A percentile compares a stretch with the other conserved stretches of the same genome.
These are phyloP conservation scores for Tetragnatha versicolor DNA, from an alignment of 1,140 invertebrate genomes.

Conservation along the genomic window DNA sequence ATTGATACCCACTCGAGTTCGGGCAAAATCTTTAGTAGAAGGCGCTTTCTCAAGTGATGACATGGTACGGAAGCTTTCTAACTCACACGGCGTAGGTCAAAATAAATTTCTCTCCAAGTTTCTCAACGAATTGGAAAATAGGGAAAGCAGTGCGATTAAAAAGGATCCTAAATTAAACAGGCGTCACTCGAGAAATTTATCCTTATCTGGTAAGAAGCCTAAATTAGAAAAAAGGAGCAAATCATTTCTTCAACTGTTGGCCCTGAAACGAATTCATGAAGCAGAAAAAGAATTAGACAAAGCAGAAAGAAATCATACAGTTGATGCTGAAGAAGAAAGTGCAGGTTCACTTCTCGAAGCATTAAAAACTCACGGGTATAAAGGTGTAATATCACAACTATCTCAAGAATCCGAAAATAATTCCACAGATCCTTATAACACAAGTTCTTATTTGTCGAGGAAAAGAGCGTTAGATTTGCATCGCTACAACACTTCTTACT, in stretches of 20 bases:
- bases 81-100: background rate
- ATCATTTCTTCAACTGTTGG: slow-evolving; percentile 42
- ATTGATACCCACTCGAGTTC: too few species aligned
- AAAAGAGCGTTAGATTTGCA: background rate
- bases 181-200: background rate
- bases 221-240: slow-evolving; percentile 7
- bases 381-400: slow-evolving; percentile 56
- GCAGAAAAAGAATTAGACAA: slow-evolving; percentile 44
- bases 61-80: background rate
- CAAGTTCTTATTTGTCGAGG: background rate
- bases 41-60: background rate
- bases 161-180: background rate
- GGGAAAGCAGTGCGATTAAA: background rate
- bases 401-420: slow-evolving; percentile 17
- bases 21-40: background rate
- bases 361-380: slow-evolving; percentile 58
- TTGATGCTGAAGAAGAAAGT: slow-evolving; percentile 37
- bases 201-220: background rate
- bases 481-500: background rate
- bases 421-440: background rate
- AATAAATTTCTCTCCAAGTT: slow-evolving; percentile 14
- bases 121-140: slow-evolving; percentile 26
- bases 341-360: slow-evolving; percentile 57
- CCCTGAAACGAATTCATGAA: slow-evolving; percentile 46
- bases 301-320: background rate